Base-by-base conservation (phyloP, 2,797 vertebrate species). In the Squalus acanthias region DNA sequence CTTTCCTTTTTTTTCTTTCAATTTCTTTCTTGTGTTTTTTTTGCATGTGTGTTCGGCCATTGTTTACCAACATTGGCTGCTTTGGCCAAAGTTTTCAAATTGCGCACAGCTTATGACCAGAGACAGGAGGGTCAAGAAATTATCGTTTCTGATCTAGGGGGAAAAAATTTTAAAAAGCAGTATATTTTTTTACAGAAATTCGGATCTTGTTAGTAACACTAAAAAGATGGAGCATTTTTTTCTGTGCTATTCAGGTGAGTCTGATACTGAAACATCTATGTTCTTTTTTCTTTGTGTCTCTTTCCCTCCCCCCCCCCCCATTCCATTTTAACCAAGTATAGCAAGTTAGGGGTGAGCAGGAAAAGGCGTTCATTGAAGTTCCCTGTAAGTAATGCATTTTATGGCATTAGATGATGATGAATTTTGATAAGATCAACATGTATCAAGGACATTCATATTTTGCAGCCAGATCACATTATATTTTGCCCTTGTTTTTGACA, bases 51-150 rank as follows among this genome's bases (percentile, higher is more conserved):
- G 46, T 85, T 39, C 24, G 17, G 69, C 69, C 70, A 95, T 95
- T 53, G 46, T 95, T 74, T 95, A 94, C 65, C 20, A 53, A 95
- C 70, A 92, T 60, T 22, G 82, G 82, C 67, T 46, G 91, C 63
- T 93, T 93, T 76, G 94, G 94, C 70, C 94, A 95, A 95, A 60
- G 50, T 76, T 53, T 33, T 95, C 94, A 95, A 72, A 95, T 74
- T 95, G 72, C 12, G 26, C 65, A 50, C 70, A 74, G 69, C 33
- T 67, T 93, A 67, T 69, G 33, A 50, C 67, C 91, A 93, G 63
- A 69, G 67, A 50, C 7, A 46, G 39, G 91, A 93, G 91, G 63
- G 26, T 93, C 65, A 53, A 72, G 13, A 95, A 95, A 76, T 72
- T n/a, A 24, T 95, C 3, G 26, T 92, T 65, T 74, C 69, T 53